Evolutionary conservation across 2,888 invertebrate genomes (phyloP), one percentile per base, ranked within the genome.

Genomic region (Andrena minutula): DNA sequence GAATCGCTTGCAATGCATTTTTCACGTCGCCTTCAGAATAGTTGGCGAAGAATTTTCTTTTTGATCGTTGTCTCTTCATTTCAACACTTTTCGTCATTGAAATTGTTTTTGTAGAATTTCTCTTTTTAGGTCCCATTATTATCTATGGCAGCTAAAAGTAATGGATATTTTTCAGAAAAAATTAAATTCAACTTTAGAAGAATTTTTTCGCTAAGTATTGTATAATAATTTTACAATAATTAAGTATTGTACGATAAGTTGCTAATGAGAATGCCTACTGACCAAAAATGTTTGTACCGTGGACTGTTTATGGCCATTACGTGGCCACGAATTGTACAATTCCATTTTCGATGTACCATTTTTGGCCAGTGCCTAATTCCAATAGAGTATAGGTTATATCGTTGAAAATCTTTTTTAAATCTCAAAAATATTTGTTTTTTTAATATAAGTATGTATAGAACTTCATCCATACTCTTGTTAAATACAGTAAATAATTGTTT

Each of bases 141-240:
- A 51, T 20, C 51, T 51, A 51, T n/a, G 7, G 16, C 6, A 51
- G 6, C 0, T 51, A 20, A 20, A 20, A 20, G 8, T 51, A 51
- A 20, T 20, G 51, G 0, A 20, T 51, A 26, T 2, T 26, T 26
- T 26, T 26, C 26, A 26, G 26, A 26, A 26, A 26, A 26, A 26
- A 26, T 26, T 26, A 26, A 26, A 26, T 26, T 26, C 1, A 26
- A 1, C 26, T 26, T 26, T 26, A 26, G 26, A 26, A 26, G 2
- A 26, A 26, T 1, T 26, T 26, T 26, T 26, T 26, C 26, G 26
- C 26, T 26, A 26, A 26, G 1, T 26, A 26, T 47, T 16, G 16
- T 47, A 47, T 51, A 51, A 51, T 51, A 51, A 51, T n/a, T 51
- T 51, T 51, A 51, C 51, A 51, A 20, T 51, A 16, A 51, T 51